Base-by-base conservation (phyloP, 2,888 invertebrate species). In the Acronicta psi region DNA sequence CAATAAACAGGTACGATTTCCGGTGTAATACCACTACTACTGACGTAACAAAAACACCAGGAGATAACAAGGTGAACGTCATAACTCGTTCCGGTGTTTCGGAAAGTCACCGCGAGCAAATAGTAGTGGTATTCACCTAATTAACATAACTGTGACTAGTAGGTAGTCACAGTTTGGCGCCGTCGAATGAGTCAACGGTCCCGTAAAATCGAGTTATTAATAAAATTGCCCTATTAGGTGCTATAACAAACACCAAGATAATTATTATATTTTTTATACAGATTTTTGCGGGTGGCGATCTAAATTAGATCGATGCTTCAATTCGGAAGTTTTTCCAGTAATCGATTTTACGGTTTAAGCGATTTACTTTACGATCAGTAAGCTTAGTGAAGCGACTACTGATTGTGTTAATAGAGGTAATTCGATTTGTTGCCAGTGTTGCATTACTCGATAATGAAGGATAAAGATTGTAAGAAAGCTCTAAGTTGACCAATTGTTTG, bases 1-100 rank as follows among this genome's bases (percentile, higher is more conserved):
- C 76, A 79, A 82, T 77, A 84, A 88, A 90, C 90, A 83, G 89
- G 89, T 90, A 85, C 79, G 81, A 83, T 86, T 88, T 91, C 91
- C 91, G 88, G 88, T 79, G 76, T 74, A 73, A 77, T 77, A 76
- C 80, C 79, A 66, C 77, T 73, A 73, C 77, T 71, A 76, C 60
- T 69, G 78, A 71, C 65, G 58, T 69, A 69, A 80, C 80, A 86
- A 85, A 83, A 85, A 85, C 84, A 75, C 66, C 82, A 54, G 73
- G 68, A 75, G 75, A 77, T 78, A 83, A 81, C 75, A 67, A 78
- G 54, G 45, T 73, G 57, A 76, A 77, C 67, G 66, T 73, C 72
- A 75, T 73, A 82, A 77, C 74, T 77, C 66, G 78, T 81, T 81
- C 74, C 77, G 75, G 73, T 60, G 60, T 64, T 66, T 64, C 59